Conservation (phyloP, 2,113 vertebrate species). For the Dendrocopos noguchii region DNA sequence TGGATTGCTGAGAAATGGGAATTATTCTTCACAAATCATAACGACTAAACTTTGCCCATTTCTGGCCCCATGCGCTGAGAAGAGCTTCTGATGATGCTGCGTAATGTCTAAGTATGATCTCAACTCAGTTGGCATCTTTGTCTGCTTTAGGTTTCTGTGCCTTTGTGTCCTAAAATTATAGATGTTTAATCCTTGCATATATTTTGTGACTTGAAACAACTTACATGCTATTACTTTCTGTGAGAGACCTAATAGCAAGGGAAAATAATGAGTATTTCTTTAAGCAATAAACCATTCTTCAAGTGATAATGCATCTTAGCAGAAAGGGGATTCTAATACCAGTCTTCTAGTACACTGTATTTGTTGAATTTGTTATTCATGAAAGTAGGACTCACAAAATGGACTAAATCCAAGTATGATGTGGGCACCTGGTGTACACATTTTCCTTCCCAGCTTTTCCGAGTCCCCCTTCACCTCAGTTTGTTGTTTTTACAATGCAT, state of each 20-base stretch:
- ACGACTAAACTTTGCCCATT: constrained; percentile 46
- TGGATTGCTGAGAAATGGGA: constrained; percentile 36
- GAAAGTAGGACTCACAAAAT: constrained; percentile 10
- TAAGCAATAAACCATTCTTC: constrained; percentile 37
- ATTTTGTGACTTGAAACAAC: constrained; percentile 36
- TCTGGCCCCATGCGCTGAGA: neutral
- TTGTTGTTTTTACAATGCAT: neutral
- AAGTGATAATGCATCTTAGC: neutral
- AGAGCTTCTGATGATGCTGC: constrained; percentile 17
- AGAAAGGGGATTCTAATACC: constrained; percentile 14
- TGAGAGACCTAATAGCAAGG: neutral
- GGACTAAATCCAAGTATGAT: constrained; percentile 14
- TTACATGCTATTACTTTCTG: constrained; percentile 25
- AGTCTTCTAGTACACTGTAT: neutral
- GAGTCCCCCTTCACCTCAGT: neutral
- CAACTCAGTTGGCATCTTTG: constrained; percentile 46
- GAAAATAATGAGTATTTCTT: constrained; percentile 16
- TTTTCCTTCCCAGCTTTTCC: neutral
- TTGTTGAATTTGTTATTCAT: neutral
- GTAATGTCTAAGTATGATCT: constrained; percentile 38
- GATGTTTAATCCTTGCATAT: constrained; percentile 63
- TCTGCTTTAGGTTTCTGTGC: constrained; percentile 27
- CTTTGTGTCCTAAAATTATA: constrained; percentile 70
- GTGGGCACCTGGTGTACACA: constrained; percentile 1
- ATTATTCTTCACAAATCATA: constrained; percentile 48